A percentile compares a stretch with the other conserved stretches of the same genome.
Evolutionary conservation across 2,113 vertebrate species (phyloP).

Genomic region (Lonchura striata): DNA sequence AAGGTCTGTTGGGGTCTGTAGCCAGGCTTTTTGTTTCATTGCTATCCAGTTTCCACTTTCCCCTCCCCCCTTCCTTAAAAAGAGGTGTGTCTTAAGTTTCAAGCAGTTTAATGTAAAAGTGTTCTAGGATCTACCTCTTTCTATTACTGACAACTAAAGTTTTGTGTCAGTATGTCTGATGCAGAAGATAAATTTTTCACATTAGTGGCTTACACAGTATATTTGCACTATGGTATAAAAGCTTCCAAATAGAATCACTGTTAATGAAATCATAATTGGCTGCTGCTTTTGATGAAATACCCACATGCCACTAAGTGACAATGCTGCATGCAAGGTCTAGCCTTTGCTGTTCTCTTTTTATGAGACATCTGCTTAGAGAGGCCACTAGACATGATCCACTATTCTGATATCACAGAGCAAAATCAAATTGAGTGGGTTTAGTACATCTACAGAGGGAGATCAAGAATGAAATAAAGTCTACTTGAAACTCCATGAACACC

Average conservation of each 20-base stretch:
- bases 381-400: not conserved
- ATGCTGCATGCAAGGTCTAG: not conserved
- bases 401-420: not conserved
- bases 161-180: not conserved
- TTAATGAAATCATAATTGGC: not conserved
- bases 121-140: not conserved
- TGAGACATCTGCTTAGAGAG: not conserved
- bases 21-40: not conserved
- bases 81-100: not conserved
- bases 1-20: not conserved
- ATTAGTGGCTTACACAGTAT: not conserved
- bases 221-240: not conserved
- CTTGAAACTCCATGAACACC: not conserved
- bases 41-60: not conserved
- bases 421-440: not conserved
- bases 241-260: not conserved
- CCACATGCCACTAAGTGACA: accelerated
- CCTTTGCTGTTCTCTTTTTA: not conserved
- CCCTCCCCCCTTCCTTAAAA: not conserved
- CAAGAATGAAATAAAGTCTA: not conserved
- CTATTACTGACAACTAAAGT: not conserved
- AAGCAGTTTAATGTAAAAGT: not conserved
- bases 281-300: not conserved
- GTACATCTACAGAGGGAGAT: not conserved
- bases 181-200: not conserved